Evolutionary conservation across 2,888 invertebrate genomes (phyloP).

Genomic region (Sabatieria punctata): DNA sequence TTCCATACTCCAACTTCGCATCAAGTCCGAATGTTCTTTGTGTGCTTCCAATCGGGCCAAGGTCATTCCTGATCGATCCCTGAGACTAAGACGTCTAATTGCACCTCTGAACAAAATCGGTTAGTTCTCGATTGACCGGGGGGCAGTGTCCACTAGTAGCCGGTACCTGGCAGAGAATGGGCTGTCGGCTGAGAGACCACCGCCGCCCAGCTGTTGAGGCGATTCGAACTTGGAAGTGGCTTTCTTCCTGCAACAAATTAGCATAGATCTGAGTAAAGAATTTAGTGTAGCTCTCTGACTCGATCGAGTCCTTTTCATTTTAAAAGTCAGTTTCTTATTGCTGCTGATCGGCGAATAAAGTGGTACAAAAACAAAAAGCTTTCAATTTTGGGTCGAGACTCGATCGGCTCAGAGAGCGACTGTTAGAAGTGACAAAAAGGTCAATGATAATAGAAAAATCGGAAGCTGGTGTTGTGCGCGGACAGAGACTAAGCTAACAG

Average conservation of each 20-base stretch:
- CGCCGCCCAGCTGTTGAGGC: constrained; percentile 19
- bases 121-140: background rate
- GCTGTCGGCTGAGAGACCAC: constrained; percentile 17
- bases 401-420: too few relatives aligned
- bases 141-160: too few relatives aligned
- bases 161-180: constrained; percentile 20
- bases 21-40: constrained; percentile 22
- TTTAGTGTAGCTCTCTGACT: background rate
- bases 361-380: too few relatives aligned
- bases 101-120: constrained; percentile 18
- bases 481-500: too few relatives aligned
- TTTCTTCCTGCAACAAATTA: constrained; percentile 3
- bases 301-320: background rate
- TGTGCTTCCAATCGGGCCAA: constrained; percentile 27
- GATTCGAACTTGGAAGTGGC: constrained; percentile 27
- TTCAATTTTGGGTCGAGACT: too few relatives aligned
- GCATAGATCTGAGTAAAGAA: background rate
- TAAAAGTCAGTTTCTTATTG: background rate
- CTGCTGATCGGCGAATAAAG: too few relatives aligned
- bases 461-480: too few relatives aligned
- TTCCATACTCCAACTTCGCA: constrained; percentile 15
- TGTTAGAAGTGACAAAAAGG: too few relatives aligned
- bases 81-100: constrained; percentile 26
- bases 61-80: constrained; percentile 27
- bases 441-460: too few relatives aligned